A percentile compares a stretch with the other conserved stretches of the same genome.
phyloP scores from a whole-genome alignment of 1,140 invertebrate genomes.

The Diorhabda carinulata region DNA sequence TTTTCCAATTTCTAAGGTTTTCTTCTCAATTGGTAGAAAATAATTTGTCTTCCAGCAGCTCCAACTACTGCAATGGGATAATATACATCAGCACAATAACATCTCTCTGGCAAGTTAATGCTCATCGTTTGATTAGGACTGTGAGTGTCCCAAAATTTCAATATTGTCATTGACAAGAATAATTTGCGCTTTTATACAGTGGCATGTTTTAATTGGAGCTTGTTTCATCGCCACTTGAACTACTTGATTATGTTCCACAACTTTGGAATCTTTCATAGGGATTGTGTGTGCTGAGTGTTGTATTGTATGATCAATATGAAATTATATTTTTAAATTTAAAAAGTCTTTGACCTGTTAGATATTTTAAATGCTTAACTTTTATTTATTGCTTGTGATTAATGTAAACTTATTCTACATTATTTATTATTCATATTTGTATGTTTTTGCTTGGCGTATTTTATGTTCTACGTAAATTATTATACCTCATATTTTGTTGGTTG shows the following conservation, averaged over 20 bases:
- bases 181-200: constrained; percentile 96
- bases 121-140: constrained; percentile 83
- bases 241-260: constrained; percentile 86
- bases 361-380: too few relatives aligned
- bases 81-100: constrained; percentile 97
- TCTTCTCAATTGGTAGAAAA: constrained; percentile 92
- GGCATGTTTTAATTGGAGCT: constrained; percentile 92
- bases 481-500: too few relatives aligned
- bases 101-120: constrained; percentile 87
- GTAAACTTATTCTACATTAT: neutral
- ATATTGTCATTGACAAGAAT: constrained; percentile 95
- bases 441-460: neutral
- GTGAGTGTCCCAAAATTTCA: constrained; percentile 97
- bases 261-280: constrained; percentile 92
- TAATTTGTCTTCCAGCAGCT: constrained; percentile 83
- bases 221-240: constrained; percentile 95
- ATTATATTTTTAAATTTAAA: too few relatives aligned
- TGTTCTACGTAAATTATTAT: too few relatives aligned
- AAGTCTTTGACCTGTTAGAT: too few relatives aligned
- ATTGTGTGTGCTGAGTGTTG: constrained; percentile 55
- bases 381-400: too few relatives aligned
- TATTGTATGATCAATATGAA: neutral
- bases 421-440: constrained; percentile 7
- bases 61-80: constrained; percentile 98
- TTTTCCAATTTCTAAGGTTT: constrained; percentile 90